Percentiles rank a stretch among this genome's conserved stretches.
phyloP scores from a whole-genome alignment of 2,113 vertebrate genomes.

The Cottus gobio region DNA sequence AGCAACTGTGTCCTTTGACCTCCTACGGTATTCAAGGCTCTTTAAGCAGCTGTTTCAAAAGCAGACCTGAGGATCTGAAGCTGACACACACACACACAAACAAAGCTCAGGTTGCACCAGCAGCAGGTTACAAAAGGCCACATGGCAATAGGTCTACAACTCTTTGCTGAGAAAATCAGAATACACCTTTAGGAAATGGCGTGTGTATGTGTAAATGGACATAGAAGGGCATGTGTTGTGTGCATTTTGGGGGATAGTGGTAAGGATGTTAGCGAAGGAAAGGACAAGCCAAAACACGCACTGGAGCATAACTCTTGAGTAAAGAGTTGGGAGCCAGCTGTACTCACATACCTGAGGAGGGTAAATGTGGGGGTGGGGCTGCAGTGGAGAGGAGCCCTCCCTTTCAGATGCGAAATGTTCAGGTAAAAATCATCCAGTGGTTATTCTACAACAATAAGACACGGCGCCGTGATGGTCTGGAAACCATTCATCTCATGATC shows the following conservation, averaged over 20 bases:
- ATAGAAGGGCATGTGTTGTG: not conserved
- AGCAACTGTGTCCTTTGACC: conserved; percentile 69
- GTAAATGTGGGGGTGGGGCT: conserved; percentile 55
- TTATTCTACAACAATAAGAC: not conserved
- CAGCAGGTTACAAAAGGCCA: conserved; percentile 45
- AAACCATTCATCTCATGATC: not conserved
- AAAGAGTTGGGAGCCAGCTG: conserved; percentile 55
- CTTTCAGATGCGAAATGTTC: not conserved
- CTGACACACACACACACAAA: not conserved
- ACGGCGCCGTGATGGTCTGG: not conserved
- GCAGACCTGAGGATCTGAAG: conserved; percentile 50
- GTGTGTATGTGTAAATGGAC: not conserved
- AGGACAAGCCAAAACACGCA: conserved; percentile 67
- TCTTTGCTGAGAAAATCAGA: conserved; percentile 10
- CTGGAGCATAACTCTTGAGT: conserved; percentile 49
- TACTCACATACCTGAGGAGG: conserved; percentile 71
- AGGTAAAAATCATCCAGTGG: not conserved
- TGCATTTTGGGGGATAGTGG: not conserved
- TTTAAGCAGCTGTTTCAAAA: conserved; percentile 70
- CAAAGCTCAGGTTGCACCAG: conserved; percentile 48
- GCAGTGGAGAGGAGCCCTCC: conserved; percentile 6
- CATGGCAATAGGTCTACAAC: conserved; percentile 16
- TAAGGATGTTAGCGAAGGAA: conserved; percentile 26
- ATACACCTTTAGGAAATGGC: not conserved
- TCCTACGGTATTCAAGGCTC: conserved; percentile 60